phyloP scores from a whole-genome alignment of 2,113 vertebrate genomes.

The Chloropsis hardwickii region DNA sequence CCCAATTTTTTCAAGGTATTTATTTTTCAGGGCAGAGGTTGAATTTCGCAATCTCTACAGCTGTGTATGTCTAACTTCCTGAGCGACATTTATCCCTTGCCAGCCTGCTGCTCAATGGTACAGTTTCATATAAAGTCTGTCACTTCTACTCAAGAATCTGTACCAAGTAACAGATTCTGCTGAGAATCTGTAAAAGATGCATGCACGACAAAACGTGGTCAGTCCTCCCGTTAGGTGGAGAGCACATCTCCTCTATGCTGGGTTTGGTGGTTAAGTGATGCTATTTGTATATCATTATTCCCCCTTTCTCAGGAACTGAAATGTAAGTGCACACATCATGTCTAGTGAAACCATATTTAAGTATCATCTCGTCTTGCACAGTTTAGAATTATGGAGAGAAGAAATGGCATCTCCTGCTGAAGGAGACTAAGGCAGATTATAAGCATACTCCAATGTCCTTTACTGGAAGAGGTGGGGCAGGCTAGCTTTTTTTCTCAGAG shows the following conservation, averaged over 20 bases:
- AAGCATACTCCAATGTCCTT: background rate
- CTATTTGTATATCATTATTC: background rate
- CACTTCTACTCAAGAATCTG: slow-evolving; percentile 9
- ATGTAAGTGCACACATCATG: background rate
- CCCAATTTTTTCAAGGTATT: background rate
- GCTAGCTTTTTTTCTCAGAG: background rate
- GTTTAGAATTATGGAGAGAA: background rate
- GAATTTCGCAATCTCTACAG: slow-evolving; percentile 53
- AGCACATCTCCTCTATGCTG: background rate
- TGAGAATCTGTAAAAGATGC: slow-evolving; percentile 2
- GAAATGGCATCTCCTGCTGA: background rate
- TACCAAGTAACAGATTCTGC: slow-evolving; percentile 12
- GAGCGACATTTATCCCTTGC: slow-evolving; percentile 56
- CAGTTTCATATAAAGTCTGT: slow-evolving; percentile 18
- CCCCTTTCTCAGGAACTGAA: background rate
- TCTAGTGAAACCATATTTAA: background rate
- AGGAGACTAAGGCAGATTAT: background rate
- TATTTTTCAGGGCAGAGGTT: slow-evolving; percentile 35
- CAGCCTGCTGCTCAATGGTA: slow-evolving; percentile 40
- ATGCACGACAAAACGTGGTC: background rate
- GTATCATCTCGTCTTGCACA: background rate
- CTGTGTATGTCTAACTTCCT: slow-evolving; percentile 55
- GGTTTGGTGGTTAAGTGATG: background rate
- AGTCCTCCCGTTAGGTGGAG: background rate
- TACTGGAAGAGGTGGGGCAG: background rate